Percentiles rank a stretch among this genome's conserved stretches.
Evolutionary conservation across 2,888 invertebrate species (phyloP).

Genomic region (Plagodis pulveraria): DNA sequence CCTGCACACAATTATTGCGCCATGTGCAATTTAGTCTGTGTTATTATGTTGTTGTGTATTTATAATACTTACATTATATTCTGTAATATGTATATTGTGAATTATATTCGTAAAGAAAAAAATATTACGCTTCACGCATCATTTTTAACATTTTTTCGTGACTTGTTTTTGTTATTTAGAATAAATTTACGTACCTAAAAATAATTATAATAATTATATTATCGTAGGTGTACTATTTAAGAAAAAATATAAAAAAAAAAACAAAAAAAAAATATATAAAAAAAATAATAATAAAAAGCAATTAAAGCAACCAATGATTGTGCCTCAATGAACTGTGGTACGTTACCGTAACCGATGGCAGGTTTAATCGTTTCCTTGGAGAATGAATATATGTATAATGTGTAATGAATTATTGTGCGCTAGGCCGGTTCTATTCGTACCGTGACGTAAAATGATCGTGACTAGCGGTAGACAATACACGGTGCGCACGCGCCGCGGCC

Average conservation of each 20-base stretch:
- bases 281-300: conserved; percentile 71
- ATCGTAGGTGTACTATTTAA: conserved; percentile 68
- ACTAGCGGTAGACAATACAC: conserved; percentile 68
- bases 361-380: conserved; percentile 77
- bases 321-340: conserved; percentile 85
- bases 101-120: conserved; percentile 80
- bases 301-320: conserved; percentile 85
- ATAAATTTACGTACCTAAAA: conserved; percentile 85
- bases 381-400: conserved; percentile 50
- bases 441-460: conserved; percentile 48
- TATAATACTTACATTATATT: conserved; percentile 77
- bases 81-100: conserved; percentile 83
- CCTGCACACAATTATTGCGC: conserved; percentile 79
- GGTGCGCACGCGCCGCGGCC: conserved; percentile 70
- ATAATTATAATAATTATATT: conserved; percentile 83
- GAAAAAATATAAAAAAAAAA: conserved; percentile 54
- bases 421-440: conserved; percentile 32
- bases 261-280: conserved; percentile 58
- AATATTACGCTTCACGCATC: conserved; percentile 83
- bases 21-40: conserved; percentile 84
- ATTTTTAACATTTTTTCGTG: conserved; percentile 81
- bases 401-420: conserved; percentile 67
- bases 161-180: conserved; percentile 84
- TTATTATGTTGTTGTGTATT: conserved; percentile 85
- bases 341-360: conserved; percentile 83